Conservation (phyloP, 2,113 vertebrate genomes). For the Craseonycteris thonglongyai region DNA sequence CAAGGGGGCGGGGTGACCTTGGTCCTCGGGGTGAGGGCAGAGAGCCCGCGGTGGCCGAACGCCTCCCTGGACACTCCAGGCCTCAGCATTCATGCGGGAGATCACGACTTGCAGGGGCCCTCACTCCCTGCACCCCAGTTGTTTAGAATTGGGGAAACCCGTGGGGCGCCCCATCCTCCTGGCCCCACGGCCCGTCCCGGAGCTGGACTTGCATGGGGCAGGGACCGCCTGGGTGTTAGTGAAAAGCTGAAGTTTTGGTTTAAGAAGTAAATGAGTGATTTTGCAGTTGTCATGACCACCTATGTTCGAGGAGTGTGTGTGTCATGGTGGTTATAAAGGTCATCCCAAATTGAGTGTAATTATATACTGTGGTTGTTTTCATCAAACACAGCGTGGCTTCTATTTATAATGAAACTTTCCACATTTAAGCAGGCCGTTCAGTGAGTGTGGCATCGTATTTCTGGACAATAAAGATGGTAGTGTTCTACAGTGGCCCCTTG, state of each 20-base stretch:
- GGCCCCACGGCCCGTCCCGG: neutral
- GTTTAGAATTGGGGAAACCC: neutral
- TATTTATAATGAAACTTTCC: neutral
- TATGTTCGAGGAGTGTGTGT: neutral
- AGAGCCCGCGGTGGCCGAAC: rapidly evolving
- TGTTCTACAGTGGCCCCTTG: neutral
- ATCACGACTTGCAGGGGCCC: rapidly evolving
- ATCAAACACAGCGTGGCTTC: neutral
- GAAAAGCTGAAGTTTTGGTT: neutral
- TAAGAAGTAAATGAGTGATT: neutral
- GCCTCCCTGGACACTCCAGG: rapidly evolving
- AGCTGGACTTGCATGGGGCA: neutral
- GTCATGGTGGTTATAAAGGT: neutral
- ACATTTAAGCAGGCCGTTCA: neutral
- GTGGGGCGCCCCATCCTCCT: rapidly evolving
- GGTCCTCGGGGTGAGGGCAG: neutral
- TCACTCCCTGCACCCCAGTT: rapidly evolving
- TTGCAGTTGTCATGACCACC: neutral
- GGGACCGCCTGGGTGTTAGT: neutral
- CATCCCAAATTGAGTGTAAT: neutral
- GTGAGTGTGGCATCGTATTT: neutral
- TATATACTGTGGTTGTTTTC: neutral
- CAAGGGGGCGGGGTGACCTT: neutral
- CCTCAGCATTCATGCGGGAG: neutral
- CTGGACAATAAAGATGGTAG: neutral